Evolutionary conservation across 2,113 vertebrate genomes (phyloP).

Genomic region (Rostratula benghalensis): DNA sequence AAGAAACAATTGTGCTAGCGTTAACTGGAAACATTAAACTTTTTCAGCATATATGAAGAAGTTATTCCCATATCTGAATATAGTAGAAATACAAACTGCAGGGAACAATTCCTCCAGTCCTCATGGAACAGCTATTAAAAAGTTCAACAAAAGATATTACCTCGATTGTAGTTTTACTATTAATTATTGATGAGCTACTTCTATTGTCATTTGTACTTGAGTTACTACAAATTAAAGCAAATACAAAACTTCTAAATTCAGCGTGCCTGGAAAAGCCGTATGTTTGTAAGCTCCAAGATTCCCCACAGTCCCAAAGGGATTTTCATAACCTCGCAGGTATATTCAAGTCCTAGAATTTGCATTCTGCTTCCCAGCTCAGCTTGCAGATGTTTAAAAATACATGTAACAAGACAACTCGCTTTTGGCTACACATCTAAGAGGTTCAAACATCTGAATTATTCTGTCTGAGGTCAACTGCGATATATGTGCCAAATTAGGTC

Average conservation of each 20-base stretch:
- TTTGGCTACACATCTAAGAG: conserved; percentile 66
- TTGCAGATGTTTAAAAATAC: conserved; percentile 68
- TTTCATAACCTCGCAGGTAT: conserved; percentile 30
- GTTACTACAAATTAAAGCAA: not conserved
- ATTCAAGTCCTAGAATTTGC: conserved; percentile 38
- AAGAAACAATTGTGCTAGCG: not conserved
- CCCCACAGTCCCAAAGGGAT: not conserved
- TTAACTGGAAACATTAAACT: not conserved
- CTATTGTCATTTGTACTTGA: not conserved
- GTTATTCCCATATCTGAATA: not conserved
- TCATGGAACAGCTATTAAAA: not conserved
- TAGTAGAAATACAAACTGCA: not conserved
- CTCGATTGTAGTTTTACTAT: not conserved
- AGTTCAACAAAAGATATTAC: not conserved
- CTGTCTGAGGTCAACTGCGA: conserved; percentile 60
- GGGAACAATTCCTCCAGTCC: not conserved
- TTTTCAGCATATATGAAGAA: not conserved
- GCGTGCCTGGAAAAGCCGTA: not conserved
- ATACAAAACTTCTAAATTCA: conserved; percentile 20
- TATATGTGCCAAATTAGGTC: conserved; percentile 52
- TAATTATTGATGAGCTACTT: conserved; percentile 25
- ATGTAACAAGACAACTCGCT: conserved; percentile 59
- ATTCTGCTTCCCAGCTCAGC: conserved; percentile 28
- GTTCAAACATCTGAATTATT: conserved; percentile 68
- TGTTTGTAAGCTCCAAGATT: not conserved